These are phyloP conservation scores for Myiozetetes cayanensis DNA, from an alignment of 2,113 vertebrate species.

Conservation along the genomic window DNA sequence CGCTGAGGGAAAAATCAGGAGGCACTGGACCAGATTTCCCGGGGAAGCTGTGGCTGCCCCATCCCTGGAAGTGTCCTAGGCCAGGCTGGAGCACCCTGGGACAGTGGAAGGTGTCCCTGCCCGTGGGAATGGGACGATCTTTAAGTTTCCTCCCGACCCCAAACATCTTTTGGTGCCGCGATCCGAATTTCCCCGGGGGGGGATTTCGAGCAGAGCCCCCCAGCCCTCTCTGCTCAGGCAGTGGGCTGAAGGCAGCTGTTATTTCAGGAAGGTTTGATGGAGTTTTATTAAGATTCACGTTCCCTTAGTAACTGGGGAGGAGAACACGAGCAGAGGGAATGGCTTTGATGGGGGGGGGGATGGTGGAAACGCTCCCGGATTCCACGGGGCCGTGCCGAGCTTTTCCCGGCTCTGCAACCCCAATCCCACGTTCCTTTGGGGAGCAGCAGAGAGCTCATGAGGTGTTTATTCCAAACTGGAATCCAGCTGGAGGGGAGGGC, in stretches of 20 bases:
- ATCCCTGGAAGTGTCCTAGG: not conserved
- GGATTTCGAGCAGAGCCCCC: not conserved
- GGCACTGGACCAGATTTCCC: not conserved
- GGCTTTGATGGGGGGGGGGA: not conserved
- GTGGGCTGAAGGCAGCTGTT: conserved; percentile 25
- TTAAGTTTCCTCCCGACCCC: not conserved
- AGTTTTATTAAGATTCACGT: conserved; percentile 60
- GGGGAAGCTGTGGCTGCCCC: not conserved
- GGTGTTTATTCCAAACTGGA: fast-evolving
- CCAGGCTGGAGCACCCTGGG: not conserved
- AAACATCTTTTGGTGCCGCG: fast-evolving
- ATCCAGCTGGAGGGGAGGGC: not conserved
- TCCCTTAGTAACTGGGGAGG: conserved; percentile 61
- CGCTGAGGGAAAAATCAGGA: not conserved
- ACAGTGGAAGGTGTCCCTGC: not conserved
- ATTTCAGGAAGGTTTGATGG: conserved; percentile 8
- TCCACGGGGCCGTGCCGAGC: not conserved
- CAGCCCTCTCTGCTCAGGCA: not conserved
- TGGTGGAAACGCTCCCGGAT: not conserved
- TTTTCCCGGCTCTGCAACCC: not conserved
- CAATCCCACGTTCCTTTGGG: not conserved
- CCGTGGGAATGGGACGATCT: not conserved
- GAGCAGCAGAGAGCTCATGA: not conserved
- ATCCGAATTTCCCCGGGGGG: not conserved
- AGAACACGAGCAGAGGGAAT: not conserved